Conservation (phyloP, 2,888 invertebrate species). For the Hybos culiciformis region DNA sequence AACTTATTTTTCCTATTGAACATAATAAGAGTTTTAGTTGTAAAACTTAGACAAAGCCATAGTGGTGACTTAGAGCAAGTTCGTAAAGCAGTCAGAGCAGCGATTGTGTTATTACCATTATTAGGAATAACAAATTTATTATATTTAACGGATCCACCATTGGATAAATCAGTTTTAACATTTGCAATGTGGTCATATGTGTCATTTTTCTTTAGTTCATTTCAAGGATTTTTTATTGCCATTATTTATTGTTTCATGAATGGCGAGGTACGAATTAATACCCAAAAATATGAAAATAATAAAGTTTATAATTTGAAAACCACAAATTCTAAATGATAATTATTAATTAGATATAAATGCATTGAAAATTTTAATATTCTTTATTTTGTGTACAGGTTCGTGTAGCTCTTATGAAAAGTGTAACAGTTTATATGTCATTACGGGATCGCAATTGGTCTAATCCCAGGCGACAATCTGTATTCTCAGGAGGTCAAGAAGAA, state of each 20-base stretch:
- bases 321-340: neutral
- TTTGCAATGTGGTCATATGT: constrained; percentile 69
- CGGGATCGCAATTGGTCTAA: constrained; percentile 34
- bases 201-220: constrained; percentile 67
- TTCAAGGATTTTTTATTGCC: constrained; percentile 71
- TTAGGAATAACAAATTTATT: constrained; percentile 68
- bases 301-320: neutral
- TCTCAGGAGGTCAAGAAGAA: constrained; percentile 25
- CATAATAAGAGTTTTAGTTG: constrained; percentile 63
- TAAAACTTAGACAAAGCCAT: constrained; percentile 57
- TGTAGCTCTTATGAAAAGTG: constrained; percentile 35
- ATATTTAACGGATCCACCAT: constrained; percentile 55
- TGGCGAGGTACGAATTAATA: constrained; percentile 50
- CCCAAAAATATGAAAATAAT: neutral
- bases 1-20: constrained; percentile 66
- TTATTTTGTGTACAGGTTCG: constrained; percentile 29
- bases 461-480: constrained; percentile 33
- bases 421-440: constrained; percentile 36
- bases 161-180: constrained; percentile 50
- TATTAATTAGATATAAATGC: no score
- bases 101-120: constrained; percentile 62
- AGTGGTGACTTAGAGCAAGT: constrained; percentile 64
- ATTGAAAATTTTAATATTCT: neutral
- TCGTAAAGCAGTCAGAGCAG: constrained; percentile 67
- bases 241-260: constrained; percentile 72